These are phyloP conservation scores for Heliconius cydno DNA, from an alignment of 2,888 invertebrate species.

Conservation along the genomic window DNA sequence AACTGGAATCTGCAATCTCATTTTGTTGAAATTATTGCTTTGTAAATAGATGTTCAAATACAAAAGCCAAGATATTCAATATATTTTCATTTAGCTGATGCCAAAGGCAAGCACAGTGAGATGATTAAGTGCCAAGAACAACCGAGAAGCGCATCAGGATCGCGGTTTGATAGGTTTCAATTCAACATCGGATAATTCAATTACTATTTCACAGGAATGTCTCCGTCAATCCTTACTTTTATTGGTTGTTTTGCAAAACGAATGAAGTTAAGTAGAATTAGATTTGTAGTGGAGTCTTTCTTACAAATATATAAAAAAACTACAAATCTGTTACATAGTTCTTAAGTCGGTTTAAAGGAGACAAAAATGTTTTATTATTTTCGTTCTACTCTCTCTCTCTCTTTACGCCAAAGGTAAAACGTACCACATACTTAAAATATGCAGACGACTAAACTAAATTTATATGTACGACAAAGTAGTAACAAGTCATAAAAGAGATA, in stretches of 20 bases:
- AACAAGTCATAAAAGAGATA: too few relatives aligned
- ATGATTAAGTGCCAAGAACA: constrained; percentile 36
- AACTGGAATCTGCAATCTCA: too few relatives aligned
- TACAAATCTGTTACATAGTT: background rate
- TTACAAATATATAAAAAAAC: background rate
- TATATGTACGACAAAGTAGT: background rate
- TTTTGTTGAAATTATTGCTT: background rate
- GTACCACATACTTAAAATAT: background rate
- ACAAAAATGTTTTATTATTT: background rate
- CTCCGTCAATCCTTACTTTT: too few relatives aligned
- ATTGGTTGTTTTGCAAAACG: background rate
- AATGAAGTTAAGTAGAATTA: background rate
- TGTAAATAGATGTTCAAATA: background rate
- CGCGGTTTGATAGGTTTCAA: constrained; percentile 32
- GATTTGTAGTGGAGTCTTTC: background rate
- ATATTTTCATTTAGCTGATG: constrained; percentile 21
- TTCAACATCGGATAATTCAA: constrained; percentile 45
- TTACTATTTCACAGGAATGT: constrained; percentile 30
- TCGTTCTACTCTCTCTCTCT: too few relatives aligned
- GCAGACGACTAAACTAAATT: background rate
- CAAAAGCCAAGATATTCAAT: constrained; percentile 20
- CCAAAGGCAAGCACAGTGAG: constrained; percentile 28
- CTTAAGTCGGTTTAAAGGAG: background rate
- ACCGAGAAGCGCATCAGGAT: constrained; percentile 39
- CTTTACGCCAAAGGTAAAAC: background rate